These are phyloP conservation scores for Martes flavigula DNA, from an alignment of 2,797 vertebrate genomes.

Conservation along the genomic window DNA sequence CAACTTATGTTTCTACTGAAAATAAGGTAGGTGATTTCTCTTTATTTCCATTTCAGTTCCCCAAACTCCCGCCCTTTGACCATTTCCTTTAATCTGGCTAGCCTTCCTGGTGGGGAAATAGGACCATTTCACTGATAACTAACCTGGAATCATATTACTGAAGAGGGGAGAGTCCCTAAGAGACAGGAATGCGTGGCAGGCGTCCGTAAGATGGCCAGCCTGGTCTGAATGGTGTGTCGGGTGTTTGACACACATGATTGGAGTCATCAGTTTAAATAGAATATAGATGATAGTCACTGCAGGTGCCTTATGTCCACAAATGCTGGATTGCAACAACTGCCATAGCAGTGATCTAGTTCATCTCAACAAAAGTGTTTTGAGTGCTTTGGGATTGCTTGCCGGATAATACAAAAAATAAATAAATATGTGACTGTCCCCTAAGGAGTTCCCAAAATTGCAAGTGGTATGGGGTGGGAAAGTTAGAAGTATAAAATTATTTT, in stretches of 20 bases:
- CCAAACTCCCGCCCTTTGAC: not conserved
- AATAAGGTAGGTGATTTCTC: not conserved
- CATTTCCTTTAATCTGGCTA: not conserved
- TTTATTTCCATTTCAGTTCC: not conserved
- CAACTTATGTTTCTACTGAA: not conserved
- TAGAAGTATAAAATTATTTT: not conserved
- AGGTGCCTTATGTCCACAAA: not conserved
- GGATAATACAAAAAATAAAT: not conserved
- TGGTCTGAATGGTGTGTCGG: not conserved
- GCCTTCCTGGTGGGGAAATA: not conserved
- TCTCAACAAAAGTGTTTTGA: not conserved
- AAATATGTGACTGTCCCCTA: not conserved
- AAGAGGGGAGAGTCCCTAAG: not conserved
- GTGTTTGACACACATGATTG: not conserved
- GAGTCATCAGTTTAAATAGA: not conserved
- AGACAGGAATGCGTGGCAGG: not conserved
- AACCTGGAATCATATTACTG: not conserved
- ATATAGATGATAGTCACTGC: not conserved
- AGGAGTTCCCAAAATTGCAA: not conserved
- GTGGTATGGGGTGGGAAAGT: not conserved
- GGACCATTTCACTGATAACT: not conserved
- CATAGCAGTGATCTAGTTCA: not conserved
- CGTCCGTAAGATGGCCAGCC: no score
- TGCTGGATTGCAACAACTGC: not conserved
- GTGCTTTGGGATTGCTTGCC: not conserved